A percentile compares a stretch with the other conserved stretches of the same genome.
These are phyloP conservation scores for Bombus picipes DNA, from an alignment of 1,140 invertebrate genomes.

Conservation along the genomic window DNA sequence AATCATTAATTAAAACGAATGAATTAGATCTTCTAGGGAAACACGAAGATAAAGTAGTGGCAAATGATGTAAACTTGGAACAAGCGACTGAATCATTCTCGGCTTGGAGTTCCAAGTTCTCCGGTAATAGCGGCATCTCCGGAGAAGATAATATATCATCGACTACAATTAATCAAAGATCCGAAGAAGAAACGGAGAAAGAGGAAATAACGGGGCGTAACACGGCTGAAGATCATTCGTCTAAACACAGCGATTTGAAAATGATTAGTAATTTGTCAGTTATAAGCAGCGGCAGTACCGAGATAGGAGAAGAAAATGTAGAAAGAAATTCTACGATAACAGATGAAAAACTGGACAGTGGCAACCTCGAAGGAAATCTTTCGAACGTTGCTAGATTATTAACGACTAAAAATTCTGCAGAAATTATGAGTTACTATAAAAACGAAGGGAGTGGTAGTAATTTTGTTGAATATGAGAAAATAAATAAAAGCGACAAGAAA, in stretches of 20 bases:
- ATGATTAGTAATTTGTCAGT: conserved; percentile 20
- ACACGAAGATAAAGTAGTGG: neutral
- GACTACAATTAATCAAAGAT: conserved; percentile 16
- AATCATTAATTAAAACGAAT: neutral
- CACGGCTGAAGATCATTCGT: neutral
- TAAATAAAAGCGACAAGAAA: neutral
- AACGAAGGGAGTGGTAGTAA: neutral
- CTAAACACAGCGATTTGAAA: neutral
- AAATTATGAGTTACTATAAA: neutral
- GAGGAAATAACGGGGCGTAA: neutral
- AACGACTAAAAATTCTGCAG: neutral
- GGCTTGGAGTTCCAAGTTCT: neutral
- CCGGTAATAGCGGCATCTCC: neutral
- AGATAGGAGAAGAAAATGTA: neutral
- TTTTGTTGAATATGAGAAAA: fast-evolving
- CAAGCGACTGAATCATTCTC: neutral
- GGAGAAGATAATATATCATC: conserved; percentile 7
- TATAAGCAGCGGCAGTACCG: neutral
- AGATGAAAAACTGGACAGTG: neutral
- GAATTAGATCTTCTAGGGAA: neutral
- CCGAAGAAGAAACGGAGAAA: conserved; percentile 6
- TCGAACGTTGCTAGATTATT: too few species aligned
- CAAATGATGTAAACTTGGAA: neutral
- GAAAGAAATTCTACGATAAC: neutral
- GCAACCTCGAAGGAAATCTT: fast-evolving